Conservation (phyloP, 2,113 vertebrate genomes). For the Daubentonia madagascariensis region DNA sequence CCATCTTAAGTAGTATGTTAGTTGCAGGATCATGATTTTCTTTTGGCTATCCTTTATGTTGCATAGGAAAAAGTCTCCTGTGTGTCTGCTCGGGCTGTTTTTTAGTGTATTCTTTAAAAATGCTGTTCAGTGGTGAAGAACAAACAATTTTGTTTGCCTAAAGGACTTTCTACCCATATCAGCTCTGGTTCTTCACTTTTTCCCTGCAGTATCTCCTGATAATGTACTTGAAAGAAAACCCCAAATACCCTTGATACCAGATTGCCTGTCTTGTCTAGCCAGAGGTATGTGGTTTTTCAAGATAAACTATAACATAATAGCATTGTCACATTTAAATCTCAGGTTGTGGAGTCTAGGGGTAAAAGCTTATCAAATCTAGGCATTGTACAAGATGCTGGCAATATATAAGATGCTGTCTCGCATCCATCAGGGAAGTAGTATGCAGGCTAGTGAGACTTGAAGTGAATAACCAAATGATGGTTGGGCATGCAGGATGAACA, state of each 20-base stretch:
- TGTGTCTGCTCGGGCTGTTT: constrained; percentile 7
- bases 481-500: background rate
- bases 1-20: constrained; percentile 22
- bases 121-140: constrained; percentile 38
- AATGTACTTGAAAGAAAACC: constrained; percentile 38
- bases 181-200: constrained; percentile 10
- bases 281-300: constrained; percentile 49
- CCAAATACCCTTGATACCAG: background rate
- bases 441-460: background rate
- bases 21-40: constrained; percentile 48
- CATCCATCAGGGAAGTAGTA: background rate
- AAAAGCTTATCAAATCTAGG: constrained; percentile 27
- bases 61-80: background rate
- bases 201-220: background rate
- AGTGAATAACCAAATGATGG: constrained; percentile 39
- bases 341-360: background rate
- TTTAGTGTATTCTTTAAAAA: constrained; percentile 5
- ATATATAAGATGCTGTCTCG: constrained; percentile 1
- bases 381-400: constrained; percentile 31
- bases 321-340: constrained; percentile 51
- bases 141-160: constrained; percentile 55
- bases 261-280: constrained; percentile 33
- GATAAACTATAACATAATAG: constrained; percentile 55
- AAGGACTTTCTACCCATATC: constrained; percentile 28
- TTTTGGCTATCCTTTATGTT: constrained; percentile 13